Conservation (phyloP, 1,140 invertebrate genomes). For the Cotesia vestalis region DNA sequence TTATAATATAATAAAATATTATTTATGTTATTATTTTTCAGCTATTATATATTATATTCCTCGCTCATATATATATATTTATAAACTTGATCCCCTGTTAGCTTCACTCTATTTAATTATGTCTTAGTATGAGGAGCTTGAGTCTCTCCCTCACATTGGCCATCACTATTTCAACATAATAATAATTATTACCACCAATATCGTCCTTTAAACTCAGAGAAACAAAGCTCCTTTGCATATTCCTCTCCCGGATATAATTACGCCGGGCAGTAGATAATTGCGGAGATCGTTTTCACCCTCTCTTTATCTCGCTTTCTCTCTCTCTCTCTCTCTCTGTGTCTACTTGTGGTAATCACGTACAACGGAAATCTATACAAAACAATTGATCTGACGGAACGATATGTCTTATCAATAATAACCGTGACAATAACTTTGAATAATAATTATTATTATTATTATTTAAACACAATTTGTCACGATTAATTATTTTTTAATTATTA, state of each 20-base stretch:
- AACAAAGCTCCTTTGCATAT: neutral
- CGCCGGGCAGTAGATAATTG: no score
- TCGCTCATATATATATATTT: slow-evolving; percentile 6
- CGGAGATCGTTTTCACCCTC: no score
- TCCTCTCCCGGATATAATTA: no score
- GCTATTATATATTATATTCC: slow-evolving; percentile 12
- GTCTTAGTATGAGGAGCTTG: no score
- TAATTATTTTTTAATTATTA: neutral
- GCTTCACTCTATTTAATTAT: no score
- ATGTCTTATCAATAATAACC: slow-evolving; percentile 28
- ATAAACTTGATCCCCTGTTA: neutral
- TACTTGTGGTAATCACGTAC: slow-evolving; percentile 21
- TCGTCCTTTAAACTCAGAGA: slow-evolving; percentile 1
- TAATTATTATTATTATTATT: neutral
- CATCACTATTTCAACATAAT: slow-evolving; percentile 4
- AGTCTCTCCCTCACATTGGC: slow-evolving; percentile 6
- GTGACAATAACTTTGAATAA: slow-evolving; percentile 30
- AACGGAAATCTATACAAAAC: slow-evolving; percentile 40
- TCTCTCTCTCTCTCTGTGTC: neutral
- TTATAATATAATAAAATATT: slow-evolving; percentile 19
- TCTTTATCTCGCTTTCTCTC: no score
- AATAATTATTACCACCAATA: slow-evolving; percentile 7
- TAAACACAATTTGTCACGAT: slow-evolving; percentile 12
- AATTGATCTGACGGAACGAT: slow-evolving; percentile 40
- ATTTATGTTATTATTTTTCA: slow-evolving; percentile 20